Conservation (phyloP, 2,113 vertebrate species). For the Todiramphus saurophagus region DNA sequence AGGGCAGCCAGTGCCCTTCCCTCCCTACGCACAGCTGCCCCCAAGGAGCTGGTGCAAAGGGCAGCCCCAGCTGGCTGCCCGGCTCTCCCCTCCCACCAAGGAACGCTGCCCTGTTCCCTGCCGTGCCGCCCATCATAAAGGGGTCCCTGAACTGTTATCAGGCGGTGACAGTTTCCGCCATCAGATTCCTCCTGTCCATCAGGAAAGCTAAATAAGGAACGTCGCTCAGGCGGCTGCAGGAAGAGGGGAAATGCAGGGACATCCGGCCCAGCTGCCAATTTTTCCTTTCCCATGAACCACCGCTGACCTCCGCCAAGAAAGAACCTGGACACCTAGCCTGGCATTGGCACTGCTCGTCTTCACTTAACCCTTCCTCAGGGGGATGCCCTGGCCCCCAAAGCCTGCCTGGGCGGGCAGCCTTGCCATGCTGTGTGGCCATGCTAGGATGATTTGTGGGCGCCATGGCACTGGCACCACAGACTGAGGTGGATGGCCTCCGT, state of each 20-base stretch:
- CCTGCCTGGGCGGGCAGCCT: neutral
- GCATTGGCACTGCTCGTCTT: slow-evolving; percentile 39
- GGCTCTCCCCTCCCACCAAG: neutral
- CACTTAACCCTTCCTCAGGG: slow-evolving; percentile 17
- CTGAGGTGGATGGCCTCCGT: fast-evolving
- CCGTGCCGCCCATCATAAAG: slow-evolving; percentile 31
- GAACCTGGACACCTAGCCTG: slow-evolving; percentile 65
- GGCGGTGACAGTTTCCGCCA: slow-evolving; percentile 80
- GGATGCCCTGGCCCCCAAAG: neutral
- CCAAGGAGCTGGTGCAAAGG: neutral
- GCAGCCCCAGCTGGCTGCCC: neutral
- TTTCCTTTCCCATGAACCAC: slow-evolving; percentile 92
- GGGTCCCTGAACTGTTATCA: slow-evolving; percentile 79
- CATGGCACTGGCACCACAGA: neutral
- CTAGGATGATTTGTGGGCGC: fast-evolving
- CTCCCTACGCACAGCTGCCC: neutral
- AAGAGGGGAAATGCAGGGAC: slow-evolving; percentile 85
- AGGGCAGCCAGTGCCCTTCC: neutral
- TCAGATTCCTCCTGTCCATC: slow-evolving; percentile 79
- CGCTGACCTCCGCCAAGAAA: slow-evolving; percentile 79
- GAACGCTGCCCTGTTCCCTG: neutral
- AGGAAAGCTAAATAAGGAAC: slow-evolving; percentile 82
- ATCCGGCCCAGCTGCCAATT: slow-evolving; percentile 86
- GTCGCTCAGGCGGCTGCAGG: slow-evolving; percentile 75
- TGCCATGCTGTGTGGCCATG: fast-evolving